Conservation (phyloP, 2,797 vertebrate species). For the Silurus aristotelis region DNA sequence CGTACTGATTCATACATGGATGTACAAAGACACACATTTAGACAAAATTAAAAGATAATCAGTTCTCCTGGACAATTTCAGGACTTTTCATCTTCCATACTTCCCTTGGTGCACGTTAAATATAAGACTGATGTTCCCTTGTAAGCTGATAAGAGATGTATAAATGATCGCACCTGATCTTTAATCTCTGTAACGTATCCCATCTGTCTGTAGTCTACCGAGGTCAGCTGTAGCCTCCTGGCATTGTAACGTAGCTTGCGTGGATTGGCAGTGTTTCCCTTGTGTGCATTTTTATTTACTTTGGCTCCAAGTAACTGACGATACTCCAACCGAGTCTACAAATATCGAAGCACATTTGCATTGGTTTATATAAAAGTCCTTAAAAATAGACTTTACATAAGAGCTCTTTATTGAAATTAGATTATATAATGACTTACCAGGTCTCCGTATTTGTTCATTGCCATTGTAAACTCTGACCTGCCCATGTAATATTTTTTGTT, state of each 20-base stretch:
- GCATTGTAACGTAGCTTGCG: constrained; percentile 64
- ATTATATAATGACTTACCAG: constrained; percentile 63
- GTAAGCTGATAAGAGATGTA: background rate
- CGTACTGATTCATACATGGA: background rate
- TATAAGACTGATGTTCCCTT: background rate
- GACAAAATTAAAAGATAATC: background rate
- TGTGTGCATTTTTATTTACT: constrained; percentile 62
- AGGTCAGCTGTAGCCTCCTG: constrained; percentile 47
- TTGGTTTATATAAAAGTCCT: background rate
- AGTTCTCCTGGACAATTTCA: background rate
- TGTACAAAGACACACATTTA: background rate
- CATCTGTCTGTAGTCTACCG: constrained; percentile 72
- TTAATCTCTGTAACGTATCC: constrained; percentile 79
- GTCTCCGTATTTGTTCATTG: constrained; percentile 81
- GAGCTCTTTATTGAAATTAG: background rate
- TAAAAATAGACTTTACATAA: background rate
- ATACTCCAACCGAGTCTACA: constrained; percentile 70
- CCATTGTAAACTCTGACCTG: constrained; percentile 68
- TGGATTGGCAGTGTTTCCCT: constrained; percentile 63
- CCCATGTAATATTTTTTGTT: constrained; percentile 68
- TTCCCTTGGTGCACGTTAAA: background rate
- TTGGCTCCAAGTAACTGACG: constrained; percentile 68
- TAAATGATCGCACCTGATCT: constrained; percentile 70
- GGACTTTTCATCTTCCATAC: background rate
- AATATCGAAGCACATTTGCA: background rate